Conservation (phyloP, 2,797 vertebrate genomes). For the Acridotheres tristis region DNA sequence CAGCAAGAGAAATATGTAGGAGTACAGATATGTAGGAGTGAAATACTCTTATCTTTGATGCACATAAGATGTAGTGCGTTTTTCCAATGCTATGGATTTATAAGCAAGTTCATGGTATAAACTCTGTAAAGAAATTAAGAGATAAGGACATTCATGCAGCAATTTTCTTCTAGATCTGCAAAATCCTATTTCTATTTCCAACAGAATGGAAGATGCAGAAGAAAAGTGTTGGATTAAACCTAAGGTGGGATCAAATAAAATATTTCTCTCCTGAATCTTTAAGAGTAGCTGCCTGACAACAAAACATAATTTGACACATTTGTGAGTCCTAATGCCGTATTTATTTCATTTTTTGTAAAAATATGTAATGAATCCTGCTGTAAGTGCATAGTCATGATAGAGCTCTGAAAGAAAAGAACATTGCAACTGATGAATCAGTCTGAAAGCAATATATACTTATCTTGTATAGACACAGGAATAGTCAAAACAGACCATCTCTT, state of each 20-base stretch:
- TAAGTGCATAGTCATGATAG: background rate
- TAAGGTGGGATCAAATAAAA: background rate
- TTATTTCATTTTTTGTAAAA: background rate
- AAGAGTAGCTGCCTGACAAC: background rate
- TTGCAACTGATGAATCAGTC: background rate
- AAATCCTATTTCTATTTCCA: constrained; percentile 23
- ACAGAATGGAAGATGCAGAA: background rate
- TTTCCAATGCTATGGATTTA: constrained; percentile 3
- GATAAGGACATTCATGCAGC: background rate
- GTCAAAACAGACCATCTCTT: background rate
- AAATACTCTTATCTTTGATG: background rate
- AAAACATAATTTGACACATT: background rate
- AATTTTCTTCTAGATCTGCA: constrained; percentile 41
- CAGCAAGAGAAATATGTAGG: background rate
- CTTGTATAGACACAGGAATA: background rate
- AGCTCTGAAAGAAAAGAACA: background rate
- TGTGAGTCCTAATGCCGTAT: background rate
- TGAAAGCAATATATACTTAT: background rate
- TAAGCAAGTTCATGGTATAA: background rate
- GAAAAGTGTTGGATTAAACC: background rate
- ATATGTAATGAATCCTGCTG: background rate
- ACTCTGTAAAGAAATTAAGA: constrained; percentile 19
- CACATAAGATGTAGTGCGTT: background rate
- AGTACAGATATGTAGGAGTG: background rate
- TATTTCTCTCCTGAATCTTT: background rate